Conservation (phyloP, 2,113 vertebrate species). For the Henicopernis longicauda region DNA sequence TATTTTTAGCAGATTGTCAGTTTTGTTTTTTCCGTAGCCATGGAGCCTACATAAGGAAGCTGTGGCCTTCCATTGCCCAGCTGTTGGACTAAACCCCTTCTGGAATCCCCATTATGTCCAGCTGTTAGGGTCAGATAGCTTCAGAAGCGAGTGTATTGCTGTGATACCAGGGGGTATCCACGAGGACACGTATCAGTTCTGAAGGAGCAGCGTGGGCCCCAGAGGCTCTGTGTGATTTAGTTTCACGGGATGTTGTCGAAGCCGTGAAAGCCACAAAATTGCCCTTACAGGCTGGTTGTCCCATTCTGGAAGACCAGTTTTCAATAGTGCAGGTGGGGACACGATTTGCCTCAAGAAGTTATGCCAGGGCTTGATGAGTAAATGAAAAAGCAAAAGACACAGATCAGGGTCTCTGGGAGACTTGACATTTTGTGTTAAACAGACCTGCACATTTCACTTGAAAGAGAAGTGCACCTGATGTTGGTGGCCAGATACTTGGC, state of each 20-base stretch:
- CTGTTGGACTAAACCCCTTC: slow-evolving; percentile 75
- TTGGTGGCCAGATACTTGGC: not conserved
- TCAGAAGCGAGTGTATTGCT: slow-evolving; percentile 43
- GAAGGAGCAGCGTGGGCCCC: not conserved
- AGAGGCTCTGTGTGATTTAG: not conserved
- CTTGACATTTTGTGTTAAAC: not conserved
- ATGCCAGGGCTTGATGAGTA: not conserved
- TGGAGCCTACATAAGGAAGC: slow-evolving; percentile 74
- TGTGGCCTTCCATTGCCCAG: slow-evolving; percentile 75
- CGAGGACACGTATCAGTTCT: not conserved
- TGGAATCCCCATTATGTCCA: slow-evolving; percentile 82
- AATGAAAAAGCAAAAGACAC: not conserved
- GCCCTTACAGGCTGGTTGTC: not conserved
- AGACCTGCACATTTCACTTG: not conserved
- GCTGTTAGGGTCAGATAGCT: slow-evolving; percentile 78
- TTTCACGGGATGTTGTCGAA: not conserved
- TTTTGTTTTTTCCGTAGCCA: slow-evolving; percentile 79
- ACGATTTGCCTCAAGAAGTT: not conserved
- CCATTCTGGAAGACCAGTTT: not conserved
- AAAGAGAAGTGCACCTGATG: not conserved
- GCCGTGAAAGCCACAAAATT: not conserved
- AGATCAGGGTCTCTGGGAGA: not conserved
- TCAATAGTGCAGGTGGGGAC: not conserved
- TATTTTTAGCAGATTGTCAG: slow-evolving; percentile 76
- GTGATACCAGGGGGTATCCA: not conserved